A percentile compares a stretch with the other conserved stretches of the same genome.
Conservation (phyloP, 2,888 invertebrate species). For the Tortricodes alternella region DNA sequence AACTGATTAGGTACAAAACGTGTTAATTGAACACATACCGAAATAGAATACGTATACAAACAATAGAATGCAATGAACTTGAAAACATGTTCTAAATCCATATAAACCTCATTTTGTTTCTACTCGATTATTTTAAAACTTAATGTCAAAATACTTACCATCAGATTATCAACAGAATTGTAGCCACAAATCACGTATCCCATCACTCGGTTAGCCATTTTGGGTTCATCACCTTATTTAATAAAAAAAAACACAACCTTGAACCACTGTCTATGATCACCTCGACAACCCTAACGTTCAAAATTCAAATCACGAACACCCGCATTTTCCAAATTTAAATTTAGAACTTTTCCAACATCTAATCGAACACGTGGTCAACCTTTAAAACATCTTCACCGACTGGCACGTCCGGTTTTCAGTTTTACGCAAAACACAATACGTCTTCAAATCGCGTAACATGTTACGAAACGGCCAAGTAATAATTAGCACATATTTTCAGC, state of each 20-base stretch:
- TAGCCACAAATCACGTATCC: slow-evolving; percentile 84
- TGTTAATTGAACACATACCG: neutral
- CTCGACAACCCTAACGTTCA: slow-evolving; percentile 14
- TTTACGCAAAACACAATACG: neutral
- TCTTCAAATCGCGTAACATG: slow-evolving; percentile 18
- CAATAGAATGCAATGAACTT: no score
- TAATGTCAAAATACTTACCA: slow-evolving; percentile 65
- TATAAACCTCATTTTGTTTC: no score
- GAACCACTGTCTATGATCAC: slow-evolving; percentile 28
- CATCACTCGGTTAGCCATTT: slow-evolving; percentile 78
- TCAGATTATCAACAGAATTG: slow-evolving; percentile 81
- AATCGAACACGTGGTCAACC: slow-evolving; percentile 19
- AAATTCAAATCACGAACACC: slow-evolving; percentile 11
- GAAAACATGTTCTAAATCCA: no score
- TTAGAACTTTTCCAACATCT: slow-evolving; percentile 13
- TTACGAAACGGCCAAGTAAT: slow-evolving; percentile 33
- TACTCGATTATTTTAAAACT: no score
- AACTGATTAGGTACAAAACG: neutral
- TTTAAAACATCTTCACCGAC: slow-evolving; percentile 12
- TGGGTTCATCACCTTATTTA: slow-evolving; percentile 39
- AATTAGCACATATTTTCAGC: slow-evolving; percentile 33
- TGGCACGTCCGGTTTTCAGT: slow-evolving; percentile 7
- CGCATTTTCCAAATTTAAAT: slow-evolving; percentile 24
- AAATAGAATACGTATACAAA: no score
- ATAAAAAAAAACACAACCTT: slow-evolving; percentile 36